Base-by-base conservation (phyloP, 1,140 invertebrate genomes). In the Drosophila pectinifera region DNA sequence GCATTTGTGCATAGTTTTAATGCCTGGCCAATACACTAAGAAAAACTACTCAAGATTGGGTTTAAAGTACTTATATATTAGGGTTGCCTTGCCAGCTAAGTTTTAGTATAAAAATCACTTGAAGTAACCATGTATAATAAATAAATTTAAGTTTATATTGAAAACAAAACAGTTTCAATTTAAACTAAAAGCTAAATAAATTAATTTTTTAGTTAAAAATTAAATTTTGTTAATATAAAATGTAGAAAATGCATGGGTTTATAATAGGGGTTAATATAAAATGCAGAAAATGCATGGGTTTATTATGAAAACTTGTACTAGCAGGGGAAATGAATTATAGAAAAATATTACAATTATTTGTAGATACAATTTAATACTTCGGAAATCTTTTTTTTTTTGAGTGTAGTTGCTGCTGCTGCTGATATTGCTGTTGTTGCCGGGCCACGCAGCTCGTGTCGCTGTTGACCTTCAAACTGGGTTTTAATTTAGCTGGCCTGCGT, bases 401-500 rank as follows among this genome's bases (percentile, higher is more conserved):
- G 31, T 62, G 58, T 57, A 45, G 53, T 3, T 57, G 28, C 4
- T 67, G 57, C n/a, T 54, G 49, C 11, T 49, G 56, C 20, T 53
- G 42, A n/a, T 51, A 48, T 34, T 73, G 41, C 3, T 67, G 61
- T 49, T 67, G 80, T 84, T 85, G 78, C 73, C 56, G 73, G 81
- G 81, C 81, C 81, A 85, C 80, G 80, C 81, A 84, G 84, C 84
- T 88, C 83, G 83, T 88, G 83, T 88, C 80, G 79, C 56, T 62
- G 72, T 48, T 88, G 83, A 88, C 83, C 83, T 88, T 88, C 84
- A 88, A 89, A 80, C 80, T 89, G 76, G 76, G 84, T 89, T 88
- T 88, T 88, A 82, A 88, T 88, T 88, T 83, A 78, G 78, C 78
- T 77, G 72, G 77, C 73, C 67, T 84, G 80, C 80, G 80, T 85